A percentile compares a stretch with the other conserved stretches of the same genome.
Evolutionary conservation across 2,797 vertebrate species (phyloP).

Genomic region (Helicolenus hilgendorfi): DNA sequence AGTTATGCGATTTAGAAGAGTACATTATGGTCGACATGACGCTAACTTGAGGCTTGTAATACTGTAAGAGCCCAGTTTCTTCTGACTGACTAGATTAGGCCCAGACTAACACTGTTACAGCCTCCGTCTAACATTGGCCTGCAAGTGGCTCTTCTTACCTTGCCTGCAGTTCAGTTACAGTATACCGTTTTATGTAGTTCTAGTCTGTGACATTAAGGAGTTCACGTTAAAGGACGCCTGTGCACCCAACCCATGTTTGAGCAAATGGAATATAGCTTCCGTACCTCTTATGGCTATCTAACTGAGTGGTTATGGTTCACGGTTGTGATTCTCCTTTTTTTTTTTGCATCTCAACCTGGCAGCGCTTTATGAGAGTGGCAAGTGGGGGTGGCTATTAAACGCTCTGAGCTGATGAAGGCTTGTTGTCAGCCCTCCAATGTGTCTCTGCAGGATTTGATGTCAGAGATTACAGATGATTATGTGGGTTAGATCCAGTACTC

Average conservation of each 20-base stretch:
- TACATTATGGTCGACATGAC: conserved; percentile 15
- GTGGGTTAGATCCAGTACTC: conserved; percentile 72
- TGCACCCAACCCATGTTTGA: neutral
- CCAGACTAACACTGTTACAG: conserved; percentile 5
- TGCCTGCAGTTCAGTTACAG: neutral
- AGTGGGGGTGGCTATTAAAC: conserved; percentile 54
- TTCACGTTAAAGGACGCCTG: neutral
- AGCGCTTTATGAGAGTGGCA: conserved; percentile 6
- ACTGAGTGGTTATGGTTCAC: conserved; percentile 12
- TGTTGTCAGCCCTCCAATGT: conserved; percentile 66
- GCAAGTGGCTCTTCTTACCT: neutral
- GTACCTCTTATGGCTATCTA: neutral
- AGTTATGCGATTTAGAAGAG: conserved; percentile 29
- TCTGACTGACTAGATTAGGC: conserved; percentile 23
- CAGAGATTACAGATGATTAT: conserved; percentile 85
- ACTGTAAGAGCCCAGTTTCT: conserved; percentile 1
- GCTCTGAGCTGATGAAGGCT: conserved; percentile 66
- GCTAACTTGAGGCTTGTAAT: conserved; percentile 16
- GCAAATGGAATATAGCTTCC: neutral
- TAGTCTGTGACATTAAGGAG: neutral
- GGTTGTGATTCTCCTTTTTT: conserved; percentile 8
- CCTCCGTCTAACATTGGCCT: conserved; percentile 8
- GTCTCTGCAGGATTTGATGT: conserved; percentile 80
- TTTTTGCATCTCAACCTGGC: conserved; percentile 16
- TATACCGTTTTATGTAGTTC: conserved; percentile 20